Conservation (phyloP, 1,140 invertebrate genomes). For the Venturia canescens region DNA sequence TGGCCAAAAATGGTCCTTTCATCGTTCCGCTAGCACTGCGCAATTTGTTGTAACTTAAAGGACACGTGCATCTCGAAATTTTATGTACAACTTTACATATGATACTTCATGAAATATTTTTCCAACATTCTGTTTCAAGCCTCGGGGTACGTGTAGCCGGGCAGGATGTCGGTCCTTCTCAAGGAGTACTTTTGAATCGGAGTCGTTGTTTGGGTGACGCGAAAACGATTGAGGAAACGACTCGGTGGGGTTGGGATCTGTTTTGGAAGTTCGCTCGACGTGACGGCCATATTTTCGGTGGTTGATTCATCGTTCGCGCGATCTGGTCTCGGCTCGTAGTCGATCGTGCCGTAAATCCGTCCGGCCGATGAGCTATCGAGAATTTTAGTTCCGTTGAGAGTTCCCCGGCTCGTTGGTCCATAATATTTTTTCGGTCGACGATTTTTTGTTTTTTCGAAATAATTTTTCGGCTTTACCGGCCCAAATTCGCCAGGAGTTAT, state of each 20-base stretch:
- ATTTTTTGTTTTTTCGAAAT: conserved; percentile 39
- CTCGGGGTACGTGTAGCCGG: conserved; percentile 60
- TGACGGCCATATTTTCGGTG: conserved; percentile 68
- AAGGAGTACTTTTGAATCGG: conserved; percentile 67
- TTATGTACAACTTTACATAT: conserved; percentile 13
- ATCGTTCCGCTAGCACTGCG: too few relatives aligned
- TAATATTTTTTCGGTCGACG: conserved; percentile 54
- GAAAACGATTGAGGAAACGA: conserved; percentile 55
- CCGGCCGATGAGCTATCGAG: conserved; percentile 12
- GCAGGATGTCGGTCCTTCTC: conserved; percentile 63
- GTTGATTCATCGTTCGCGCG: conserved; percentile 53
- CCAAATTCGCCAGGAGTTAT: conserved; percentile 31
- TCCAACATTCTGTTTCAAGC: conserved; percentile 43
- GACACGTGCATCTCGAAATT: neutral
- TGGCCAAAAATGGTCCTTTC: too few relatives aligned
- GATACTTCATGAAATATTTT: too few relatives aligned
- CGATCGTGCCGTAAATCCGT: neutral
- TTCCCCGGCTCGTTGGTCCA: neutral
- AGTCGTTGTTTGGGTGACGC: conserved; percentile 67
- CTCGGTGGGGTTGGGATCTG: conserved; percentile 75
- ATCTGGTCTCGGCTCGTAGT: conserved; percentile 24
- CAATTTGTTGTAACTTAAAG: too few relatives aligned
- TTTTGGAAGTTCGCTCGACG: conserved; percentile 74
- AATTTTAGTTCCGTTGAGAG: conserved; percentile 13
- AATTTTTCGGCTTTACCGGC: conserved; percentile 46